Evolutionary conservation across 2,888 invertebrate species (phyloP), one percentile per base, ranked within the genome.

Genomic region (Spicauda simplicius): DNA sequence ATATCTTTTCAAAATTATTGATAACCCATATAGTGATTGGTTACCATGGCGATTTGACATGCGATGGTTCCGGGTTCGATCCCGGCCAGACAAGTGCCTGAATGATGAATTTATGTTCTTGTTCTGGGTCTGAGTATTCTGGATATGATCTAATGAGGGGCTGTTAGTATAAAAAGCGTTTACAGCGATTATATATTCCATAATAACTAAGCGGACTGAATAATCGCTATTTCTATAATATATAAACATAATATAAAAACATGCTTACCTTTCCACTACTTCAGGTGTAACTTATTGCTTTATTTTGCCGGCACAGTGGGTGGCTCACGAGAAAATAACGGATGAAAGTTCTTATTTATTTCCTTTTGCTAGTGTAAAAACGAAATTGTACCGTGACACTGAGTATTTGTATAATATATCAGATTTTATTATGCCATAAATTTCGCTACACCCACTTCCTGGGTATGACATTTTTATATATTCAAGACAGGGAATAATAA

Each of bases 351-450:
- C 12, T 60, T 60, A 60, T 60, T 60, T 60, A 60, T 60, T 12
- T 25, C 53, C 20, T 14, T 25, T 25, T 11, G 53, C 14, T 53
- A 20, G 53, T 53, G 14, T 20, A 20, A 12, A 53, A 53, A 53
- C 12, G 25, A 53, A 53, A 53, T 18, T 50, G 59, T 30, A 45
- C 58, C 0, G 25, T 20, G n/a, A 50, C 50, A 50, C 52, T 19
- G 52, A 19, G 19, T 45, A 50, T 59, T 59, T 20, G 16, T 50
- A 30, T 30, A 16, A 59, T 59, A 59, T 59, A 50, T 50, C 48
- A 59, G 48, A 59, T 12, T 45, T 48, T 59, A 59, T 59, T 59
- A 16, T 50, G 48, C 18, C 50, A 50, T 59, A 59, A 59, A 59
- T 59, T 50, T 59, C 16, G n/a, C 30, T 20, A 50, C 12, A 50